Conservation (phyloP, 2,888 invertebrate species). For the Heliconius hortense region DNA sequence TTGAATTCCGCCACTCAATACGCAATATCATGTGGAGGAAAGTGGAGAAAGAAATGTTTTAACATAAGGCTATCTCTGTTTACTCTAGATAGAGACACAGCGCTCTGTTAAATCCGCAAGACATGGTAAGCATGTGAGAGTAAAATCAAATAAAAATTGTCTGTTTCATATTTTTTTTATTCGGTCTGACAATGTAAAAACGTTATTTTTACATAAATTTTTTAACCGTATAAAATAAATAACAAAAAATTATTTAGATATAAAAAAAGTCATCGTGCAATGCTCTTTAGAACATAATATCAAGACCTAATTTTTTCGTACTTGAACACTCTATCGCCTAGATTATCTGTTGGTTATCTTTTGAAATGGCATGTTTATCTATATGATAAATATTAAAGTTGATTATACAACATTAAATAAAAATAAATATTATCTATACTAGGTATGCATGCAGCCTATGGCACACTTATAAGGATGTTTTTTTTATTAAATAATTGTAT, state of each 20-base stretch:
- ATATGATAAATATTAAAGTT: constrained; percentile 20
- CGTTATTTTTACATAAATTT: neutral
- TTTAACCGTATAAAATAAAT: neutral
- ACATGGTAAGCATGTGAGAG: neutral
- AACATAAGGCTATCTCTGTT: no score
- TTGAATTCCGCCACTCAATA: no score
- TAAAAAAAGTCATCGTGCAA: constrained; percentile 4
- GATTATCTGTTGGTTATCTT: constrained; percentile 18
- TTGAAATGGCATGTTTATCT: constrained; percentile 13
- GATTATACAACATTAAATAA: constrained; percentile 21
- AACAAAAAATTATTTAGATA: neutral
- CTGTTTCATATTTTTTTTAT: neutral
- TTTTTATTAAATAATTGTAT: neutral
- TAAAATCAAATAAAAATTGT: neutral
- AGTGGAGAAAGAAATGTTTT: no score
- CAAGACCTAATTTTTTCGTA: constrained; percentile 17
- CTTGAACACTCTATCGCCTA: constrained; percentile 4
- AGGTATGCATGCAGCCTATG: neutral
- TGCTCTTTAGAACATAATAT: neutral
- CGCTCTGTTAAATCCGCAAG: neutral
- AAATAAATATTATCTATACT: constrained; percentile 15
- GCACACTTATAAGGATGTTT: no score
- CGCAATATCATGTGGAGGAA: no score
- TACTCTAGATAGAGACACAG: no score
- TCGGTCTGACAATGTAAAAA: neutral